Evolutionary conservation across 2,113 vertebrate genomes (phyloP).

Genomic region (Climacteris rufus): DNA sequence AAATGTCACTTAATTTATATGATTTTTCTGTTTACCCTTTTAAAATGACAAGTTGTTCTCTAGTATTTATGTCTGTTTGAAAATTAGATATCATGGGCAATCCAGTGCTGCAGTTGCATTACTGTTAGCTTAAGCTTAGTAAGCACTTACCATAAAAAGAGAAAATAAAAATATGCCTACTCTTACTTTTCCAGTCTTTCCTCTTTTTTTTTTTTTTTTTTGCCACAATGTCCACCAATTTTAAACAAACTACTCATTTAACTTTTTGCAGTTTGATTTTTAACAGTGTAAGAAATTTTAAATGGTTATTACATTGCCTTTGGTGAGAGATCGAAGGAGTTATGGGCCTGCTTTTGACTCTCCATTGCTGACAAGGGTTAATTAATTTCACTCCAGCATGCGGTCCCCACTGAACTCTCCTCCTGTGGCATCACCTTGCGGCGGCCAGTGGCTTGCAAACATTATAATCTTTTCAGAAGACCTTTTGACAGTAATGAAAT

Average conservation of each 20-base stretch:
- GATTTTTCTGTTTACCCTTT: constrained; percentile 72
- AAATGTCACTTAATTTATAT: constrained; percentile 72
- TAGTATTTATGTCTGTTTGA: constrained; percentile 68
- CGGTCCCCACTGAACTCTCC: constrained; percentile 10
- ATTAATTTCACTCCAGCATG: constrained; percentile 45
- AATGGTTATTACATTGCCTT: not conserved
- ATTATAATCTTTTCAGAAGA: constrained; percentile 38
- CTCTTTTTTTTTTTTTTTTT: not conserved
- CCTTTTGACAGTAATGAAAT: constrained; percentile 63
- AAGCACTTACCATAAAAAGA: constrained; percentile 27
- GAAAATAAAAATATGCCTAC: constrained; percentile 17
- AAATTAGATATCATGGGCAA: constrained; percentile 57
- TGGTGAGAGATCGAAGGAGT: not conserved
- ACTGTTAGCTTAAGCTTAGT: constrained; percentile 40
- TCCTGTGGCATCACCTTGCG: constrained; percentile 2
- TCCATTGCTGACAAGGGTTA: constrained; percentile 34
- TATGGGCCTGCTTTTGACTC: not conserved
- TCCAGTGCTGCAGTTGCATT: not conserved
- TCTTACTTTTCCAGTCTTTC: not conserved
- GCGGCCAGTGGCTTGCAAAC: not conserved
- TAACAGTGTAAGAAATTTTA: not conserved
- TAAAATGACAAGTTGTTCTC: constrained; percentile 67
- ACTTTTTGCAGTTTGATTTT: not conserved
- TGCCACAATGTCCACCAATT: not conserved
- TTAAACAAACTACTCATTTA: not conserved